phyloP scores from a whole-genome alignment of 35 echinoderm and acorn worm genomes.

The Heliocidaris tuberculata region DNA sequence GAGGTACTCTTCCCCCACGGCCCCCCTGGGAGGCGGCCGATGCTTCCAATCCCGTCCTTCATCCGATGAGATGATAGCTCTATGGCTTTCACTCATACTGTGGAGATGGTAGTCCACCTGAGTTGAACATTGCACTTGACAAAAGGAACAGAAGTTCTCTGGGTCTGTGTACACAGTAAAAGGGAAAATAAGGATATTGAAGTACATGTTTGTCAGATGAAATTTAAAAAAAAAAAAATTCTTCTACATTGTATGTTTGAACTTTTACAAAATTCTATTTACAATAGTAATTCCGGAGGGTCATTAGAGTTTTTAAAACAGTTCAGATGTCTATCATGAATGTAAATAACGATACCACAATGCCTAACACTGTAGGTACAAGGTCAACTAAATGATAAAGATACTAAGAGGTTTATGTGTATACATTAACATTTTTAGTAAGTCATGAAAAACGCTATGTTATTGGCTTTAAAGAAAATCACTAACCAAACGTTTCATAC shows the following conservation, averaged over 20 bases:
- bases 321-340: too few relatives aligned
- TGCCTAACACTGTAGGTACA: too few relatives aligned
- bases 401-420: too few relatives aligned
- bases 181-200: neutral
- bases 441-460: too few relatives aligned
- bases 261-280: too few relatives aligned
- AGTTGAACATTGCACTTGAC: conserved; percentile 95
- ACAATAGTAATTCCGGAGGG: too few relatives aligned
- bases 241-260: neutral
- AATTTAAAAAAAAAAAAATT: neutral
- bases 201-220: neutral
- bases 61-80: conserved; percentile 96
- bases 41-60: conserved; percentile 95
- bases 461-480: too few relatives aligned
- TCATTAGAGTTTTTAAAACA: too few relatives aligned
- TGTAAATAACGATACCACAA: too few relatives aligned
- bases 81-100: conserved; percentile 85
- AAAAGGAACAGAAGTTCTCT: conserved; percentile 84
- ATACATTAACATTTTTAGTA: too few relatives aligned
- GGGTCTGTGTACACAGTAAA: conserved; percentile 44
- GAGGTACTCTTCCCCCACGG: conserved; percentile 86
- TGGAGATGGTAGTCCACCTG: conserved; percentile 89
- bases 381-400: too few relatives aligned
- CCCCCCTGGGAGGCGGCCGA: conserved; percentile 88
- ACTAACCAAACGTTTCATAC: too few relatives aligned